A percentile compares a stretch with the other conserved stretches of the same genome.
Evolutionary conservation across 1,140 invertebrate genomes (phyloP).

Genomic region (Nasonia longicornis): DNA sequence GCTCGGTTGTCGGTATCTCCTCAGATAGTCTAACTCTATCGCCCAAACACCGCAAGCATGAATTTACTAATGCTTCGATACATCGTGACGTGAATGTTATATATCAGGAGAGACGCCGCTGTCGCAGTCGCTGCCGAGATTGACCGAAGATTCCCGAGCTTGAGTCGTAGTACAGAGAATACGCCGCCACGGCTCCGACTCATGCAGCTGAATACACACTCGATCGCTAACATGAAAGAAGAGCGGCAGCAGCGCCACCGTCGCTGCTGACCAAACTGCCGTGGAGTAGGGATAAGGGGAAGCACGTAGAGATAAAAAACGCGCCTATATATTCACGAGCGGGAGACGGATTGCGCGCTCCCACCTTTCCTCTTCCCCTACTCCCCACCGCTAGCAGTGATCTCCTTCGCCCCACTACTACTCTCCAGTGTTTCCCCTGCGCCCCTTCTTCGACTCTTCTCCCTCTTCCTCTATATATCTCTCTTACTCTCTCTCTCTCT

Average conservation of each 20-base stretch:
- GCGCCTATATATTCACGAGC: not conserved
- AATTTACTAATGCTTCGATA: not conserved
- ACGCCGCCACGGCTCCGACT: not conserved
- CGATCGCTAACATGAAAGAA: not conserved
- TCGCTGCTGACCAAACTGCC: not conserved
- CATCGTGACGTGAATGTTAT: constrained; percentile 16
- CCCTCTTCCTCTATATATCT: not conserved
- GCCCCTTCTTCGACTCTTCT: not conserved
- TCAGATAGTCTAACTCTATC: not conserved
- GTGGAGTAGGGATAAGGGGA: not conserved
- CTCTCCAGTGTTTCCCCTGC: not conserved
- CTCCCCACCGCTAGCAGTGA: not conserved
- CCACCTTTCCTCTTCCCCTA: not conserved
- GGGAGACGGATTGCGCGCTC: not conserved
- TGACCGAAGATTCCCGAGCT: constrained; percentile 20
- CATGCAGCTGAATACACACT: constrained; percentile 15
- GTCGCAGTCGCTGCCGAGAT: not conserved
- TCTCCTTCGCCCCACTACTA: not conserved
- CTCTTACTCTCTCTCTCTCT: not conserved
- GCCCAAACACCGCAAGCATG: not conserved
- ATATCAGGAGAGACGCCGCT: not conserved
- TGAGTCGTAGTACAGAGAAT: not conserved
- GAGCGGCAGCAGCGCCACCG: not conserved
- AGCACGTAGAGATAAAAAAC: not conserved
- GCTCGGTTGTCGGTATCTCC: not conserved